A percentile compares a stretch with the other conserved stretches of the same genome.
Conservation (phyloP, 2,797 vertebrate species). For the Lophius americanus region DNA sequence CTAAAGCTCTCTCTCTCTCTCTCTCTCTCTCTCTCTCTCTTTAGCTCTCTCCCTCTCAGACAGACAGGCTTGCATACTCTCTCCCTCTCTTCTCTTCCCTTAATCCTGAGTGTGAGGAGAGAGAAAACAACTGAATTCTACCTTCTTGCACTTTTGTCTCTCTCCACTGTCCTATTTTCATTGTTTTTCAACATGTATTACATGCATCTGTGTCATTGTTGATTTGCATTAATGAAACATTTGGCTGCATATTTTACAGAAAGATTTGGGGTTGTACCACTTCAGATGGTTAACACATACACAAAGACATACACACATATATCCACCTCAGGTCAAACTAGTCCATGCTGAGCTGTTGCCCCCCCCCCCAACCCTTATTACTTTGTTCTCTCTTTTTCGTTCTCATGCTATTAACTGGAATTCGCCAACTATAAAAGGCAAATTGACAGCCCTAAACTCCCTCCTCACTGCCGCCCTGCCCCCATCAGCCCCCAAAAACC, state of each 20-base stretch:
- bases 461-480: constrained; percentile 53
- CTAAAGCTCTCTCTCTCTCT: constrained; percentile 67
- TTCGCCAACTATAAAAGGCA: constrained; percentile 71
- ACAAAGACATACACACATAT: too few relatives aligned
- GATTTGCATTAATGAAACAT: constrained; percentile 27
- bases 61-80: constrained; percentile 50
- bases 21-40: constrained; percentile 49
- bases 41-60: constrained; percentile 44
- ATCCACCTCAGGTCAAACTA: constrained; percentile 27
- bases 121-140: constrained; percentile 42
- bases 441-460: constrained; percentile 60
- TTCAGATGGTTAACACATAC: background rate
- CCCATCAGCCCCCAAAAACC: constrained; percentile 61
- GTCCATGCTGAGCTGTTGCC: background rate
- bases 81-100: constrained; percentile 58
- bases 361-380: constrained; percentile 25
- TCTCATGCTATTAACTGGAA: constrained; percentile 45
- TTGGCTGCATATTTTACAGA: constrained; percentile 2
- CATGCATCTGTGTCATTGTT: background rate
- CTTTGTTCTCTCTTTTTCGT: constrained; percentile 36
- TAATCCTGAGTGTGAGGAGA: constrained; percentile 51
- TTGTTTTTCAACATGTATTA: background rate
- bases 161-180: background rate
- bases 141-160: constrained; percentile 25
- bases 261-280: constrained; percentile 11